Base-by-base conservation (phyloP, 1,140 invertebrate genomes). In the Pseudomyrmex concolor region DNA sequence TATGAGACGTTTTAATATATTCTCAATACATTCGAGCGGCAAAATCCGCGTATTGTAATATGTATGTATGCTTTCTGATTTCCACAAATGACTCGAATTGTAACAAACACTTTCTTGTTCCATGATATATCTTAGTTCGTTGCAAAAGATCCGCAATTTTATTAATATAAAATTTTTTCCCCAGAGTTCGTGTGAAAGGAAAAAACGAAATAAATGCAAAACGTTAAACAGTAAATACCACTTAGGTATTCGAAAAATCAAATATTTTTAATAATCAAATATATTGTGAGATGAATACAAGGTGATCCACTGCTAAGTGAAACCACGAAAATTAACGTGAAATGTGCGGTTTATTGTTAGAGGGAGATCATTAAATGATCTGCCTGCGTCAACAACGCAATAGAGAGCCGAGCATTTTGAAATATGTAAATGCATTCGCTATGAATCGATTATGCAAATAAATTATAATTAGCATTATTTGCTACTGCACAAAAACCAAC, bases 1-100 rank as follows among this genome's bases (percentile, higher is more conserved):
- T n/a, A 22, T 9, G 71, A 22, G 34, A 70, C 51, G 43, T 66
- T 71, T 59, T 43, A 64, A 70, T 78, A 34, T 48, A 34, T 59
- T 59, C 54, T 68, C 17, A 13, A 55, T 19, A 25, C 10, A 59
- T 66, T 51, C 45, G 43, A 70, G 43, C 43, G 34, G 10, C 51
- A 25, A 70, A 57, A 59, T 59, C 12, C 17, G 59, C 19, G 22
- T 7, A 34, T 34, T 34, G 10, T 7, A 8, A 43, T 25, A 43
- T n/a, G 15, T 13, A 48, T 34, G 17, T 17, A 48, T 34, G 25
- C 13, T 55, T 48, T 55, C 5, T 48, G 45, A 70, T 70, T 48
- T 68, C 64, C 45, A 78, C 51, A 68, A 34, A 66, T 8, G 7
- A 7, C 15, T 68, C 25, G 43, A 25, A 48, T 48, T 43, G 34